These are phyloP conservation scores for Rhamnusium bicolor DNA, from an alignment of 2,888 invertebrate genomes.

Conservation along the genomic window DNA sequence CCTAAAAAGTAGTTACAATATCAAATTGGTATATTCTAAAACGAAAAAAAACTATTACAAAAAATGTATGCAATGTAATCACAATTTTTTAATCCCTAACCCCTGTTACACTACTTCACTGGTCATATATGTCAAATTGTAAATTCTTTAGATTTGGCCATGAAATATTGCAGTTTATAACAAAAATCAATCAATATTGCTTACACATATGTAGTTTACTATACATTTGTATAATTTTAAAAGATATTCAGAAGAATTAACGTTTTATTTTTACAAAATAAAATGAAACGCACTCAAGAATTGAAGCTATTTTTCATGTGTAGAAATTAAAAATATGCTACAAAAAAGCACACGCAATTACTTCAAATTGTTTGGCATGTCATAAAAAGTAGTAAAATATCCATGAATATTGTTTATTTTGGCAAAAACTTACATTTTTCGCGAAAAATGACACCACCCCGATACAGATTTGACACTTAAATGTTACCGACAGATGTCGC, in stretches of 20 bases:
- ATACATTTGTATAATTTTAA: neutral
- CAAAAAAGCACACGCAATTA: constrained; percentile 21
- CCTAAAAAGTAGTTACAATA: constrained; percentile 27
- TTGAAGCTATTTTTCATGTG: constrained; percentile 27
- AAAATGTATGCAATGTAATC: constrained; percentile 19
- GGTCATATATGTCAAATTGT: constrained; percentile 41
- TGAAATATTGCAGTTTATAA: constrained; percentile 8
- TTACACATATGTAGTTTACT: neutral
- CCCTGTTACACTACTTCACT: constrained; percentile 38
- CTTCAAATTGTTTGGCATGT: constrained; percentile 13
- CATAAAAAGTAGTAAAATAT: constrained; percentile 38
- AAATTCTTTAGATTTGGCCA: constrained; percentile 30
- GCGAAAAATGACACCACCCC: constrained; percentile 70
- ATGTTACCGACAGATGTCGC: constrained; percentile 42
- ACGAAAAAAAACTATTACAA: constrained; percentile 47
- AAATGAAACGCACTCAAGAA: constrained; percentile 53
- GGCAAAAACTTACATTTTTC: constrained; percentile 67
- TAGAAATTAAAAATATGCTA: constrained; percentile 31
- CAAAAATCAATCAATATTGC: constrained; percentile 24
- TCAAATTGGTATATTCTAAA: constrained; percentile 27
- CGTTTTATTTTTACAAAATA: constrained; percentile 36
- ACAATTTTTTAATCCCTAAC: constrained; percentile 3
- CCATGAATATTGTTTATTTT: constrained; percentile 50
- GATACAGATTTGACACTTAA: constrained; percentile 51
- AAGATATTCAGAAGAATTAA: neutral